Conservation (phyloP, 2,888 invertebrate species). For the Stegana nigrithorax region DNA sequence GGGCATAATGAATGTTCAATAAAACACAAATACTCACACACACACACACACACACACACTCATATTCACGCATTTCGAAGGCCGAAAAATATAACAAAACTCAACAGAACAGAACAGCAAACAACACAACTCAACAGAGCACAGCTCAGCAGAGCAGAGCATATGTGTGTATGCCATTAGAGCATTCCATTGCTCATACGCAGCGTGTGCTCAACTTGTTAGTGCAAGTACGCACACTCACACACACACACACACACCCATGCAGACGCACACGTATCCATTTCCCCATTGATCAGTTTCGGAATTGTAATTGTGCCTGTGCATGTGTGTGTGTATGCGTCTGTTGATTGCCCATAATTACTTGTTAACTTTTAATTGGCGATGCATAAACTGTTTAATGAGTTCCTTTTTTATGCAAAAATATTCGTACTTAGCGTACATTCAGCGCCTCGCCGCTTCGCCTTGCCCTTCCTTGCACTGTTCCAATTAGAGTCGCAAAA, state of each 20-base stretch:
- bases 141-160: no score
- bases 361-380: constrained; percentile 48
- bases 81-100: no score
- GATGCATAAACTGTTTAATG: constrained; percentile 41
- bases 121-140: no score
- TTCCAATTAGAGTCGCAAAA: constrained; percentile 25
- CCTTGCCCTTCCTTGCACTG: neutral
- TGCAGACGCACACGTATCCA: no score
- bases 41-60: neutral
- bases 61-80: neutral
- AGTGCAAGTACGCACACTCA: constrained; percentile 17
- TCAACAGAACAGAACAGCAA: no score
- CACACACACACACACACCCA: no score
- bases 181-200: constrained; percentile 48
- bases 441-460: no score
- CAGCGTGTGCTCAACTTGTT: constrained; percentile 39
- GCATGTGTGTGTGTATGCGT: constrained; percentile 2
- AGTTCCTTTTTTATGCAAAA: constrained; percentile 1
- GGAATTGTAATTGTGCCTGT: no score
- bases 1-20: no score
- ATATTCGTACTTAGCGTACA: neutral
- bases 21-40: constrained; percentile 3
- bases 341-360: constrained; percentile 37
- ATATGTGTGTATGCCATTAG: no score
- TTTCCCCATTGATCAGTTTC: constrained; percentile 36